These are phyloP conservation scores for Paratilapia polleni DNA, from an alignment of 2,113 vertebrate genomes.

Conservation along the genomic window DNA sequence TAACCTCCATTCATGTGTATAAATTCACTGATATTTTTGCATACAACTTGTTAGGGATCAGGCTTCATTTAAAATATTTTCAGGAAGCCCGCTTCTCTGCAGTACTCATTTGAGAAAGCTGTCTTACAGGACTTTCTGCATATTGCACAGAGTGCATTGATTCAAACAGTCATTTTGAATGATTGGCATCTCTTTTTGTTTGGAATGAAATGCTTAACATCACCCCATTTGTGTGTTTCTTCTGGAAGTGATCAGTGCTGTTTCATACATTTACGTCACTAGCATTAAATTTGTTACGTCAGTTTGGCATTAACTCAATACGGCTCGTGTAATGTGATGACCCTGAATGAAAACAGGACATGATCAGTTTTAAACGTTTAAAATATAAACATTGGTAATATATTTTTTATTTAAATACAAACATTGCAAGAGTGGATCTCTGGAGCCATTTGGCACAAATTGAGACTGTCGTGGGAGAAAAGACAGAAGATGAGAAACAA, in stretches of 20 bases:
- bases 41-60: neutral
- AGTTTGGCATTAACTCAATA: neutral
- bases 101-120: constrained; percentile 17
- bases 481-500: constrained; percentile 62
- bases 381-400: neutral
- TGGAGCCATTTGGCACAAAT: constrained; percentile 27
- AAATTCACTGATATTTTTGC: neutral
- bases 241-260: constrained; percentile 20
- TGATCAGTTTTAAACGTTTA: neutral
- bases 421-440: constrained; percentile 1
- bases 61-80: neutral
- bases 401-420: constrained; percentile 20
- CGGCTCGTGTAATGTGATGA: constrained; percentile 6
- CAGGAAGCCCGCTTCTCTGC: neutral
- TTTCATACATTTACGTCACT: constrained; percentile 20
- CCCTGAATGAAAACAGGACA: neutral
- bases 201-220: constrained; percentile 30
- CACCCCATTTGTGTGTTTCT: constrained; percentile 16
- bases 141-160: constrained; percentile 18
- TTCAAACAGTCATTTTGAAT: constrained; percentile 29
- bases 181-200: constrained; percentile 28
- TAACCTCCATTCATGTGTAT: neutral
- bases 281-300: neutral
- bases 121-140: constrained; percentile 25
- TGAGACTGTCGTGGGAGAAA: constrained; percentile 24